Conservation (phyloP, 2,888 invertebrate genomes). For the Sympetrum striolatum region DNA sequence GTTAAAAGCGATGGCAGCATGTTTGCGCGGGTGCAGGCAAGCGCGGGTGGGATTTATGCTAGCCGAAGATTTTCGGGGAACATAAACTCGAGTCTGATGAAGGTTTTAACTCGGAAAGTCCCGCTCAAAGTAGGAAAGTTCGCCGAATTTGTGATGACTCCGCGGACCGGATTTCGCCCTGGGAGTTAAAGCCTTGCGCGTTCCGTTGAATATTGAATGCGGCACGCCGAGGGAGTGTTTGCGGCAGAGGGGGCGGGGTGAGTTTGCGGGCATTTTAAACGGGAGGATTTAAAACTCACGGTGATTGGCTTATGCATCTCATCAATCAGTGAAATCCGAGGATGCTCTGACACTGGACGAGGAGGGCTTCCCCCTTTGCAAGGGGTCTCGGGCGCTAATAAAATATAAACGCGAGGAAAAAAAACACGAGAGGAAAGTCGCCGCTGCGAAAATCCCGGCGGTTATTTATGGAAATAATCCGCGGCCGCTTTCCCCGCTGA, state of each 20-base stretch:
- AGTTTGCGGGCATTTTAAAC: constrained; percentile 15
- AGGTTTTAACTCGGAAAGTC: not conserved
- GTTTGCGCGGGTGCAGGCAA: not conserved
- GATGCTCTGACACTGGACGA: not conserved
- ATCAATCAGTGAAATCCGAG: constrained; percentile 21
- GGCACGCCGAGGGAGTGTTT: not conserved
- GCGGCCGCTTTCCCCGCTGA: not conserved
- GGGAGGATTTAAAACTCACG: not conserved
- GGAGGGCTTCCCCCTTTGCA: not conserved
- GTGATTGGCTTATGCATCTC: constrained; percentile 28
- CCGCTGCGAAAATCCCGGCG: not conserved
- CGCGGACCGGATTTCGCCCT: not conserved
- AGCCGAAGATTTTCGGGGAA: not conserved
- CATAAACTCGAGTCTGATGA: not conserved
- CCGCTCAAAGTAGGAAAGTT: not conserved
- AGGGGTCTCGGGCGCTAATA: not conserved
- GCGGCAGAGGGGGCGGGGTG: not conserved
- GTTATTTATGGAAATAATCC: not conserved
- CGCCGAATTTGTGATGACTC: not conserved
- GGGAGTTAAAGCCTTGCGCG: not conserved
- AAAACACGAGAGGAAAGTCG: not conserved
- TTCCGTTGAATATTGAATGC: constrained; percentile 12
- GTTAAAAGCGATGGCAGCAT: not conserved
- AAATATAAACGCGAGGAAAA: not conserved
- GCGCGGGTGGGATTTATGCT: not conserved